Percentiles rank a stretch among this genome's conserved stretches.
Evolutionary conservation across 2,888 invertebrate genomes (phyloP).

Genomic region (Orthosia gothica): DNA sequence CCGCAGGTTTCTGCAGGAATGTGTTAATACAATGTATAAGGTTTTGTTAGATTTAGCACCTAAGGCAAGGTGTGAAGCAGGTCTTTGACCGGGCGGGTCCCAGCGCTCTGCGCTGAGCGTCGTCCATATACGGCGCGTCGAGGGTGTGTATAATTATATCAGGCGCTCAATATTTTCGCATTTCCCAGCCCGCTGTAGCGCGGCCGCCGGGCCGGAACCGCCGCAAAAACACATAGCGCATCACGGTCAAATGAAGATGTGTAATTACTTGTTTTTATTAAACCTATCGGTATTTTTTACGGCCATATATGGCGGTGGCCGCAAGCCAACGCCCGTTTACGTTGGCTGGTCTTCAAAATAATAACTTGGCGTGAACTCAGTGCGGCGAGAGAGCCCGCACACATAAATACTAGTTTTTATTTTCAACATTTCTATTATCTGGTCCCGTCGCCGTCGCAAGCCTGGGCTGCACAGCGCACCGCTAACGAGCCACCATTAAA

Average conservation of each 20-base stretch:
- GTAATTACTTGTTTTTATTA: conserved; percentile 87
- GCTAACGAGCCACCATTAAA: conserved; percentile 69
- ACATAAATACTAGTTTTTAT: conserved; percentile 74
- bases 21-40: conserved; percentile 15
- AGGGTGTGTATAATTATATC: conserved; percentile 70
- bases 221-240: conserved; percentile 83
- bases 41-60: conserved; percentile 12
- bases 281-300: conserved; percentile 82
- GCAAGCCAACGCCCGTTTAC: conserved; percentile 85
- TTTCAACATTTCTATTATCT: conserved; percentile 77
- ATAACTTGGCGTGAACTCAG: conserved; percentile 73
- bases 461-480: conserved; percentile 46
- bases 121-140: conserved; percentile 67
- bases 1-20: conserved; percentile 8
- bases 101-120: conserved; percentile 24
- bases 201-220: conserved; percentile 80
- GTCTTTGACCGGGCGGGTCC: conserved; percentile 65
- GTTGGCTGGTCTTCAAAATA: conserved; percentile 83
- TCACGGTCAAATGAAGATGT: conserved; percentile 91
- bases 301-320: conserved; percentile 81
- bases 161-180: conserved; percentile 74
- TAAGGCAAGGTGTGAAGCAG: conserved; percentile 40
- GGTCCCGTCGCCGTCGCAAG: conserved; percentile 48
- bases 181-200: conserved; percentile 82
- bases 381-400: conserved; percentile 53